Evolutionary conservation across 1,140 invertebrate genomes (phyloP).

Genomic region (Drosophila kurseongensis): DNA sequence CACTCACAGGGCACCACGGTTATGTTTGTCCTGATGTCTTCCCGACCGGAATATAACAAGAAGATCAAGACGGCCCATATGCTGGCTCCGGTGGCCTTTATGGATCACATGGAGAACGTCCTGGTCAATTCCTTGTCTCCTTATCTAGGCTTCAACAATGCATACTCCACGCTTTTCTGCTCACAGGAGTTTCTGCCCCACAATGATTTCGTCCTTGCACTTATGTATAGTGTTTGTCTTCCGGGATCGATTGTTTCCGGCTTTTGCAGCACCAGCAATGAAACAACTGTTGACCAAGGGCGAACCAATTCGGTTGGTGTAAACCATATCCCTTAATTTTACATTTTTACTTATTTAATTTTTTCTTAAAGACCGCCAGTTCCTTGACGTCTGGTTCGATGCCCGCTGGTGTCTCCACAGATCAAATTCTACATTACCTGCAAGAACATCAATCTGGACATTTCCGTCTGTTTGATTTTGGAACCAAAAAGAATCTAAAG

Average conservation of each 20-base stretch:
- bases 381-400: slow-evolving; percentile 87
- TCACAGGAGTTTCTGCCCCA: slow-evolving; percentile 55
- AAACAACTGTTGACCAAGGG: not conserved
- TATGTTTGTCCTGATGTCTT: slow-evolving; percentile 87
- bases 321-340: slow-evolving; percentile 84
- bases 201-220: slow-evolving; percentile 52
- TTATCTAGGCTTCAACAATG: slow-evolving; percentile 67
- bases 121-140: slow-evolving; percentile 37
- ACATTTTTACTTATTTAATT: not conserved
- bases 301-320: slow-evolving; percentile 25
- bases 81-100: slow-evolving; percentile 86
- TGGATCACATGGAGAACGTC: slow-evolving; percentile 27
- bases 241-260: slow-evolving; percentile 72
- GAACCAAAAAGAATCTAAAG: slow-evolving; percentile 78
- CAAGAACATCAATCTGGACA: slow-evolving; percentile 85
- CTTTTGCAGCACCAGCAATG: slow-evolving; percentile 22
- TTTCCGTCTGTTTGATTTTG: slow-evolving; percentile 84
- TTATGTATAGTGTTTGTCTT: slow-evolving; percentile 84
- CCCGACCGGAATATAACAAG: slow-evolving; percentile 88
- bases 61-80: slow-evolving; percentile 86
- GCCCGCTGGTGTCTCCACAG: slow-evolving; percentile 90
- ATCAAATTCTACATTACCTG: slow-evolving; percentile 89
- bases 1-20: slow-evolving; percentile 86
- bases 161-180: slow-evolving; percentile 52
- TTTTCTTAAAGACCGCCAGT: slow-evolving; percentile 85